Evolutionary conservation across 2,888 invertebrate genomes (phyloP).

Genomic region (Calephelis perditalis): DNA sequence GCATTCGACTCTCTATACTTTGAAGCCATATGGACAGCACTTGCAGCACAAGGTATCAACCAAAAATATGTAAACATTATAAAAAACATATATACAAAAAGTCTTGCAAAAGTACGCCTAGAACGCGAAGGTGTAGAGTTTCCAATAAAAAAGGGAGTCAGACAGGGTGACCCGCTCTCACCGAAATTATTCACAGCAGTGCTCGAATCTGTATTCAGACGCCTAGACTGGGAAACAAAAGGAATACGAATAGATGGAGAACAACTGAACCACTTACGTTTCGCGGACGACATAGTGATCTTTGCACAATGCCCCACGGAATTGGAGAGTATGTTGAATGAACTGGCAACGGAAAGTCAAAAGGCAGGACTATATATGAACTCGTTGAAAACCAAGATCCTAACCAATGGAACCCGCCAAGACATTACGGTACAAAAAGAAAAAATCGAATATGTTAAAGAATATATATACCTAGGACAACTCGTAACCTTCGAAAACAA

Average conservation of each 20-base stretch:
- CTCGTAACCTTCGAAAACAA: constrained; percentile 17
- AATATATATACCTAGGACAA: no score
- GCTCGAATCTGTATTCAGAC: not conserved
- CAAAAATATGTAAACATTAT: no score
- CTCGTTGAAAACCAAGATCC: not conserved
- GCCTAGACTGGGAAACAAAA: constrained; percentile 4
- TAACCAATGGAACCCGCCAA: constrained; percentile 6
- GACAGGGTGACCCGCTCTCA: constrained; percentile 1
- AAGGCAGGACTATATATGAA: constrained; percentile 11
- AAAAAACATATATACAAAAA: no score
- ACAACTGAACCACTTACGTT: not conserved
- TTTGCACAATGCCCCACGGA: not conserved
- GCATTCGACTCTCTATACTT: no score
- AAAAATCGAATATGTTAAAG: not conserved
- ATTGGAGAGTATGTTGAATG: not conserved
- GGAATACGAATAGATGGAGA: not conserved
- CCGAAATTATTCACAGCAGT: no score
- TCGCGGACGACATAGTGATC: not conserved
- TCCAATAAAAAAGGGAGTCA: not conserved
- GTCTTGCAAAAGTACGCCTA: no score
- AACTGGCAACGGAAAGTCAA: no score
- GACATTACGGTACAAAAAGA: constrained; percentile 16
- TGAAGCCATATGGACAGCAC: no score
- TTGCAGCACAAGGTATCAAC: no score
- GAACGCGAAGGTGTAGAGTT: no score